Evolutionary conservation across 2,888 invertebrate species (phyloP), one percentile per base, ranked within the genome.

Genomic region (Hetaerina titia): DNA sequence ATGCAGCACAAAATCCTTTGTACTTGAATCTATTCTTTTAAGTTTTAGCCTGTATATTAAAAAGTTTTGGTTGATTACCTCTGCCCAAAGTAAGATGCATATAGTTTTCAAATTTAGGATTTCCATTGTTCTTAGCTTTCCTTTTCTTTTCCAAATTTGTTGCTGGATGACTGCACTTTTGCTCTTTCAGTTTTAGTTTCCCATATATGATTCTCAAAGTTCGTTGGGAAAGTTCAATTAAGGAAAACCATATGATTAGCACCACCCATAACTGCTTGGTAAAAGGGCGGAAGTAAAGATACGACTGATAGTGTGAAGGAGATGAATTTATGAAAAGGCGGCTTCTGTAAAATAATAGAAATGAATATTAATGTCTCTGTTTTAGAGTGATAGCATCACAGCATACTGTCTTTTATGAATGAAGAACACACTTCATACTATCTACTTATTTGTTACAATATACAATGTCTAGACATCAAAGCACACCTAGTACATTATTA

Each of bases 241-340:
- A 56, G 56, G 69, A 74, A n/a, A 92, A 92, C 31, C 74, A 74
- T 6, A 74, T 56, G 4, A 56, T 69, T 45, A 92, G 22, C 19
- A 74, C n/a, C 69, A 60, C 7, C 92, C 92, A 92, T n/a, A 92
- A 56, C 17, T 69, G 22, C 56, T n/a, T 56, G 5, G 92, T 92
- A 15, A 92, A 92, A n/a, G 92, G 92, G 56, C 92, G 92, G 56
- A 92, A 69, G 69, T 92, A 92, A 92, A 92, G 92, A 69, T 92
- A 45, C 8, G 45, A 22, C 22, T 92, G 92, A 92, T 92, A 92
- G 45, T 57, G 69, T 56, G 92, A 92, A 69, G 92, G 92, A 56
- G 69, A 92, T 31, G 69, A 64, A 57, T 74, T 69, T 22, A 92
- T 31, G 17, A 92, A 92, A 92, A 92, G 92, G 9, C 74, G 64